These are phyloP conservation scores for Heliconius nattereri DNA, from an alignment of 1,140 invertebrate species.

Conservation along the genomic window DNA sequence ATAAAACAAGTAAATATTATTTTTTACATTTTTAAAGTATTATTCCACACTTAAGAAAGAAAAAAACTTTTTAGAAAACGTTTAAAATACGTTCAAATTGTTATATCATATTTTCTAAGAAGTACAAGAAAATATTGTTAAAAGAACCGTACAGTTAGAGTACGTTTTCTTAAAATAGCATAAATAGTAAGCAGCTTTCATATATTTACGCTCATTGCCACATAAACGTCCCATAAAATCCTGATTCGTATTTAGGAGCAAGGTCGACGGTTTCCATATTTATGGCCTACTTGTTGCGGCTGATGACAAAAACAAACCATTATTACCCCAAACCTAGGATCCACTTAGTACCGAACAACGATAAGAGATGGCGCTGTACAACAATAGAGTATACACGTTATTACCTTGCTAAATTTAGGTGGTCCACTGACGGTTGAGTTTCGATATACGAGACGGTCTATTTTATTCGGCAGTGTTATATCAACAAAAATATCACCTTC, in stretches of 20 bases:
- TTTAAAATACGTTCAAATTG: too few relatives aligned
- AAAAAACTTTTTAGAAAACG: too few relatives aligned
- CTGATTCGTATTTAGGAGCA: not conserved
- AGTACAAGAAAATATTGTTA: too few relatives aligned
- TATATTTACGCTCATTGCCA: constrained; percentile 1
- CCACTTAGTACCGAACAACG: constrained; percentile 21
- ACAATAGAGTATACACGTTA: constrained; percentile 41
- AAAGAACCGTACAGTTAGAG: too few relatives aligned
- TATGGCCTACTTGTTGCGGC: constrained; percentile 31
- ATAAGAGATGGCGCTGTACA: constrained; percentile 61
- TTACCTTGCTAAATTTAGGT: constrained; percentile 65
- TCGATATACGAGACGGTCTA: constrained; percentile 37
- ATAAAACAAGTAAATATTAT: too few relatives aligned
- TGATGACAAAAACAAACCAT: constrained; percentile 35
- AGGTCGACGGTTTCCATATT: constrained; percentile 19
- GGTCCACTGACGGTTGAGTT: constrained; percentile 27
- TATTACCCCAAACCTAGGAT: not conserved
- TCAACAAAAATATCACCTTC: constrained; percentile 82
- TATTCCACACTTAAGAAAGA: too few relatives aligned
- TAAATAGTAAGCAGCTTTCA: not conserved
- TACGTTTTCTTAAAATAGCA: too few relatives aligned
- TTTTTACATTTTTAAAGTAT: too few relatives aligned
- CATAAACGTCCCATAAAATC: not conserved
- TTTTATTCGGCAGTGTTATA: constrained; percentile 57
- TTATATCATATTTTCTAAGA: too few relatives aligned